phyloP scores from a whole-genome alignment of 2,113 vertebrate genomes.

The Climacteris rufus region DNA sequence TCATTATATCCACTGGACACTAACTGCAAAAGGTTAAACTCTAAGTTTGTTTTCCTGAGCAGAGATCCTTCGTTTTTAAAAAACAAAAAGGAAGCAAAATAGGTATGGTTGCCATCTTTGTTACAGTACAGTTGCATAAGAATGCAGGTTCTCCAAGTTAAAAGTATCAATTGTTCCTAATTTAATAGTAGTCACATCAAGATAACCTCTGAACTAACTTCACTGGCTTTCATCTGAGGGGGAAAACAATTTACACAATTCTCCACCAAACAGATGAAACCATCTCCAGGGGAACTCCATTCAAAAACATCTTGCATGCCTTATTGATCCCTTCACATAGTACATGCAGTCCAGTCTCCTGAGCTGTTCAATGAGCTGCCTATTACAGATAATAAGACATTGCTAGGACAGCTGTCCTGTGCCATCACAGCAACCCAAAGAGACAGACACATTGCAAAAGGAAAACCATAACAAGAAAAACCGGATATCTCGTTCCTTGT shows the following conservation, averaged over 20 bases:
- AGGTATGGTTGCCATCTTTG: not conserved
- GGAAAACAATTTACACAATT: not conserved
- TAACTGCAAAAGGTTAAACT: not conserved
- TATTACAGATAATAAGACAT: not conserved
- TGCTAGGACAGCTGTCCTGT: not conserved
- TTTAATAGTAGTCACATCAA: not conserved
- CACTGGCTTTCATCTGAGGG: not conserved
- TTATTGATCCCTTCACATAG: not conserved
- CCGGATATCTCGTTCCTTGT: not conserved
- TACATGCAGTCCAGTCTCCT: not conserved
- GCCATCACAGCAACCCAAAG: not conserved
- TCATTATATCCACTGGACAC: not conserved
- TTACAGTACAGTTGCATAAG: not conserved
- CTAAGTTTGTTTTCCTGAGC: not conserved
- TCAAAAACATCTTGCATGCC: not conserved
- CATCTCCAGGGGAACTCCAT: not conserved
- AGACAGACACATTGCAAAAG: not conserved
- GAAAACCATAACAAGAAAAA: not conserved
- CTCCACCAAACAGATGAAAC: not conserved
- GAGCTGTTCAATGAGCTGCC: not conserved
- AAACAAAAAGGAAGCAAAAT: not conserved
- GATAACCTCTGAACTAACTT: not conserved
- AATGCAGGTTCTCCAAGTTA: not conserved
- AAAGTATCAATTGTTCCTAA: not conserved
- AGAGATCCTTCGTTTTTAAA: not conserved